phyloP scores from a whole-genome alignment of 2,888 invertebrate genomes.

The Trachelus iudaicus region DNA sequence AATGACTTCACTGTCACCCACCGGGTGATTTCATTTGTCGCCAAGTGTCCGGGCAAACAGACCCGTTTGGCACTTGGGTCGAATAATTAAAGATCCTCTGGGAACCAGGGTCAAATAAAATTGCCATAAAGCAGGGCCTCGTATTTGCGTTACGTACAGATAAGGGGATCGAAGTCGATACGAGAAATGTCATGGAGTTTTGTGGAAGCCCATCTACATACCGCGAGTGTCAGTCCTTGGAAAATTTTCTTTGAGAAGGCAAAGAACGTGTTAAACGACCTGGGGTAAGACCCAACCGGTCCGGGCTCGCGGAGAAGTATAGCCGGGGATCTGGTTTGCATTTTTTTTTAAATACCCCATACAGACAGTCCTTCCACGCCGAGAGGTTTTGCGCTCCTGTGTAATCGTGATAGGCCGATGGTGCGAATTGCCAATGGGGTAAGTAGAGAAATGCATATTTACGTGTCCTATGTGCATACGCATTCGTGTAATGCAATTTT shows the following conservation, averaged over 20 bases:
- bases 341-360: conserved; percentile 48
- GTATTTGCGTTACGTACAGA: not conserved
- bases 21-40: not conserved
- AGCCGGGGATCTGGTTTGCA: conserved; percentile 52
- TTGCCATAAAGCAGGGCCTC: not conserved
- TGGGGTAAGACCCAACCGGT: conserved; percentile 49
- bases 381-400: not conserved
- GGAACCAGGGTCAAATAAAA: not conserved
- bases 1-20: not conserved
- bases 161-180: not conserved
- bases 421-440: not conserved
- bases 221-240: not conserved
- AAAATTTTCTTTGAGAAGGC: not conserved
- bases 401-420: not conserved
- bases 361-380: conserved; percentile 40
- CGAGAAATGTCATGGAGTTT: not conserved
- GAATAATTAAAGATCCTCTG: not conserved
- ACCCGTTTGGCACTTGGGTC: not conserved
- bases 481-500: not conserved
- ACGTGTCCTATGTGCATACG: conserved; percentile 9
- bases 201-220: not conserved
- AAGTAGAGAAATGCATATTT: conserved; percentile 12
- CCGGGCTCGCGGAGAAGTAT: conserved; percentile 32
- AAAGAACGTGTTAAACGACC: conserved; percentile 40
- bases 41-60: not conserved